These are phyloP conservation scores for Neomonachus schauinslandi DNA, from an alignment of 2,113 vertebrate species.

Conservation along the genomic window DNA sequence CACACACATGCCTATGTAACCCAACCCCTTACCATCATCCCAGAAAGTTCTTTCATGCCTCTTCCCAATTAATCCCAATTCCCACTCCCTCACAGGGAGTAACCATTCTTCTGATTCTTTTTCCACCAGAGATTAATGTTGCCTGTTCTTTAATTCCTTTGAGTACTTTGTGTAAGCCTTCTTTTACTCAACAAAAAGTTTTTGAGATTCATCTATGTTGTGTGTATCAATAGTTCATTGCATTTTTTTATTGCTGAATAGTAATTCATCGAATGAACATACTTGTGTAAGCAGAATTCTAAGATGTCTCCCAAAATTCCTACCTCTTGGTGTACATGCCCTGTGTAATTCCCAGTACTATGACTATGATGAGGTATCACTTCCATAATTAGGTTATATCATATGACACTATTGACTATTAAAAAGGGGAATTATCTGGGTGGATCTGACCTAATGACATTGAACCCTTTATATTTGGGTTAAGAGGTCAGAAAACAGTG, in stretches of 20 bases:
- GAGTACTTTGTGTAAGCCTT: neutral
- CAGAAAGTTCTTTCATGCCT: neutral
- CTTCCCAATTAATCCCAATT: neutral
- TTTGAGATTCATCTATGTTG: neutral
- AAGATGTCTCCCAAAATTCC: neutral
- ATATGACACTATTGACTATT: neutral
- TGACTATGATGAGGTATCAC: neutral
- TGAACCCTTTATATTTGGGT: neutral
- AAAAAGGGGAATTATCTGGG: neutral
- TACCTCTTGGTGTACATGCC: neutral
- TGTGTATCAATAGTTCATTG: neutral
- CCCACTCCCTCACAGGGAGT: neutral
- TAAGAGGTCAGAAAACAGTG: neutral
- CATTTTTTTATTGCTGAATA: neutral
- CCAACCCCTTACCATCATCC: neutral
- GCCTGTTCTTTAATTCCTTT: neutral
- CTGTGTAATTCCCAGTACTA: neutral
- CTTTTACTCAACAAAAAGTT: neutral
- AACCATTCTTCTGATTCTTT: neutral
- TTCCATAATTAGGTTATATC: neutral
- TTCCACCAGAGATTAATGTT: neutral
- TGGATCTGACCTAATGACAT: neutral
- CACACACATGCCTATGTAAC: neutral
- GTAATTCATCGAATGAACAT: neutral
- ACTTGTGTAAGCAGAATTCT: neutral